Percentiles rank a stretch among this genome's conserved stretches.
Evolutionary conservation across 2,113 vertebrate species (phyloP).

Genomic region (Rhinoderma darwinii): DNA sequence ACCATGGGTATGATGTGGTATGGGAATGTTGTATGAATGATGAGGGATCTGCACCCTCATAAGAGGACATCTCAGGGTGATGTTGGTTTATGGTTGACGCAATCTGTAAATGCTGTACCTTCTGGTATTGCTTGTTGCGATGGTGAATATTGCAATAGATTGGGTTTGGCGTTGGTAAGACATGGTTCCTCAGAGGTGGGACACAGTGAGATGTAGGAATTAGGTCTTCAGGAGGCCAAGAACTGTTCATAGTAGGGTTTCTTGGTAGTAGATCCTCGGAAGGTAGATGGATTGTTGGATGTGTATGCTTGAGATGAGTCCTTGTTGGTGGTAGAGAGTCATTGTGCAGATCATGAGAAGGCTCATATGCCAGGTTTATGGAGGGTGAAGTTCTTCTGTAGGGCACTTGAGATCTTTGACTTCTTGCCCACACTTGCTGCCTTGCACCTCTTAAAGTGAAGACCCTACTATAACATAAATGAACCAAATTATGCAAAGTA

Average conservation of each 20-base stretch:
- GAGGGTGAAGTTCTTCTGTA: slow-evolving; percentile 10
- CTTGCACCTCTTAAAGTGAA: background rate
- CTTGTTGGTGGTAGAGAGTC: background rate
- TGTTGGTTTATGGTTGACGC: background rate
- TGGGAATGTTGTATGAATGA: background rate
- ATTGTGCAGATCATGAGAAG: background rate
- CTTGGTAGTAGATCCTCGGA: background rate
- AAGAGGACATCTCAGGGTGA: background rate
- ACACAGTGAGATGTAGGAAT: no score
- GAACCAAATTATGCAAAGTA: background rate
- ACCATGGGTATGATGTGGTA: background rate
- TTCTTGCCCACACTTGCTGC: background rate
- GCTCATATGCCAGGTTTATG: background rate
- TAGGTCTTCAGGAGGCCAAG: background rate
- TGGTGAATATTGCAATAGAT: slow-evolving; percentile 32
- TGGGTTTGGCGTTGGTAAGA: background rate
- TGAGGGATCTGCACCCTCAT: background rate
- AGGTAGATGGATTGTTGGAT: background rate
- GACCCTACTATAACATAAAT: background rate
- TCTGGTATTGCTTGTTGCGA: background rate
- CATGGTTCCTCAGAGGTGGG: background rate
- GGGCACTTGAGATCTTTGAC: background rate
- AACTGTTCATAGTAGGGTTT: background rate
- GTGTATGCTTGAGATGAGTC: background rate
- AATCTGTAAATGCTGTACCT: background rate